Evolutionary conservation across 2,113 vertebrate genomes (phyloP).

Genomic region (Ptilonorhynchus violaceus): DNA sequence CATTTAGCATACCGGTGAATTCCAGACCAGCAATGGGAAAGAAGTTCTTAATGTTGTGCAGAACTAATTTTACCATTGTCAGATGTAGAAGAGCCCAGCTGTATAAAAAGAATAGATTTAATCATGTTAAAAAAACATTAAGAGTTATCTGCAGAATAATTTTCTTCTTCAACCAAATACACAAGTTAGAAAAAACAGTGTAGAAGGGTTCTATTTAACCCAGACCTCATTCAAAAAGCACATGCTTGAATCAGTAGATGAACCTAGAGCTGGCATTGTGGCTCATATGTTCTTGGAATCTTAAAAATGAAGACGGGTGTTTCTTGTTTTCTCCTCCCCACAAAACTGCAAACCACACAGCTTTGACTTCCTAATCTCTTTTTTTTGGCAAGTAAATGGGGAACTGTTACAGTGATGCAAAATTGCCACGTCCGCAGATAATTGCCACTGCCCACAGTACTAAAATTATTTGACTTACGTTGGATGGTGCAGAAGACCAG

Average conservation of each 20-base stretch:
- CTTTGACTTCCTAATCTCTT: not conserved
- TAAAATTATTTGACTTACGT: not conserved
- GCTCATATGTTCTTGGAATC: not conserved
- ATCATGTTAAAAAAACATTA: not conserved
- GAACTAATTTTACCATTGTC: conserved; percentile 91
- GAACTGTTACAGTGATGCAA: not conserved
- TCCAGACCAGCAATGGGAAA: conserved; percentile 94
- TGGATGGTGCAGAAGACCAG: not conserved
- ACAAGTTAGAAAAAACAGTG: not conserved
- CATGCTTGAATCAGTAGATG: not conserved
- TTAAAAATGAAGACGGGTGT: not conserved
- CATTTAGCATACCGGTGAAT: conserved; percentile 81
- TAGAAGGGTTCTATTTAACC: not conserved
- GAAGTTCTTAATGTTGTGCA: conserved; percentile 92
- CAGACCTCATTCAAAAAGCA: not conserved
- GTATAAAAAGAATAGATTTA: not conserved
- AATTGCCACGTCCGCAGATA: not conserved
- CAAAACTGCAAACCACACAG: not conserved
- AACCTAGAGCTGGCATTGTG: not conserved
- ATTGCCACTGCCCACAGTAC: no score
- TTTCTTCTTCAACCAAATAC: not conserved
- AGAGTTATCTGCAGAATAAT: not conserved
- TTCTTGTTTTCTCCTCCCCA: not conserved
- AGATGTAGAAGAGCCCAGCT: conserved; percentile 95
- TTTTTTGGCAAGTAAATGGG: not conserved